Conservation (phyloP, 1,140 invertebrate species). For the Tetramorium alpestre region DNA sequence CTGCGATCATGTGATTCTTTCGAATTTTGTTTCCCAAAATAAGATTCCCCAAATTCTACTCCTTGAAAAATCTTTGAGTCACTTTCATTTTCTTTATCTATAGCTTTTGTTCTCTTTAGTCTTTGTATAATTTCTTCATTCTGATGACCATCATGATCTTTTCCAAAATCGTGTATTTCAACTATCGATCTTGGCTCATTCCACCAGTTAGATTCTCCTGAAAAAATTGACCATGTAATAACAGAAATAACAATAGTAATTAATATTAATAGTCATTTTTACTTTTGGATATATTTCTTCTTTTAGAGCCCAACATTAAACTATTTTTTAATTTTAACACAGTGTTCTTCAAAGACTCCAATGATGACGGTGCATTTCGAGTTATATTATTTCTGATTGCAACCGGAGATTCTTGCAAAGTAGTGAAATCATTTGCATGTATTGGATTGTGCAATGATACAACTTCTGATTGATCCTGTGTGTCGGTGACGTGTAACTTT, state of each 20-base stretch:
- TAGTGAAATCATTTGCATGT: neutral
- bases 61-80: conserved; percentile 40
- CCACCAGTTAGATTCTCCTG: conserved; percentile 17
- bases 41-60: conserved; percentile 30
- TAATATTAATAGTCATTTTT: neutral
- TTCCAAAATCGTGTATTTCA: conserved; percentile 1
- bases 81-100: conserved; percentile 32
- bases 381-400: neutral
- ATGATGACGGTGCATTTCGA: neutral
- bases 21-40: conserved; percentile 27
- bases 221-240: neutral
- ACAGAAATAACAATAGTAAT: neutral
- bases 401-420: neutral
- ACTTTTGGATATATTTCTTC: neutral
- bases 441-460: conserved; percentile 3
- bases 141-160: neutral
- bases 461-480: conserved; percentile 10
- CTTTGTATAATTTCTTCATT: conserved; percentile 31
- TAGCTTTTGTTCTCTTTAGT: conserved; percentile 41
- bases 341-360: conserved; percentile 70
- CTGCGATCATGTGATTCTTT: conserved; percentile 42
- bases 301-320: conserved; percentile 26
- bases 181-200: neutral
- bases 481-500: neutral
- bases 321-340: conserved; percentile 67